These are phyloP conservation scores for Chymomyza costata DNA, from an alignment of 1,140 invertebrate genomes.

Conservation along the genomic window DNA sequence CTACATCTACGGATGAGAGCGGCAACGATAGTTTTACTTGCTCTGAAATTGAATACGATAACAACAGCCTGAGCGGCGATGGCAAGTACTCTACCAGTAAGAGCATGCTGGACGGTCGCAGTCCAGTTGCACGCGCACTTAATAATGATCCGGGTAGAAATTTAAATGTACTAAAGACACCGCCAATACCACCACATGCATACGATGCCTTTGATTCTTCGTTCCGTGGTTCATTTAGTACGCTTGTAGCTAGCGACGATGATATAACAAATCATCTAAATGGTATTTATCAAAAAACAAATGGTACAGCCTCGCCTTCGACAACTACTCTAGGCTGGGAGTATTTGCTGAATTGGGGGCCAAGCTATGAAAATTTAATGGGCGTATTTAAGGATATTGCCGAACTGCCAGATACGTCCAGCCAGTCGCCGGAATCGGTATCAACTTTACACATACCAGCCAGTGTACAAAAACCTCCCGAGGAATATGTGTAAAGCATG, in stretches of 20 bases:
- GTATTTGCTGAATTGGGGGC: constrained; percentile 95
- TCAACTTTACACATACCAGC: constrained; percentile 81
- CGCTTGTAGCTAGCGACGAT: constrained; percentile 93
- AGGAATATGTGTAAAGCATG: constrained; percentile 84
- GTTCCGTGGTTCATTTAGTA: constrained; percentile 93
- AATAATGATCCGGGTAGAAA: constrained; percentile 76
- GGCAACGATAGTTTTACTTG: constrained; percentile 98
- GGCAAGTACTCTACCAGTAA: constrained; percentile 85
- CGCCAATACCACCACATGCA: constrained; percentile 82
- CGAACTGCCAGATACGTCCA: constrained; percentile 89
- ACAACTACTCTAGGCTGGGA: constrained; percentile 90
- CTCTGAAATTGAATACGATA: constrained; percentile 98
- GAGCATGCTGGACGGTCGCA: constrained; percentile 79
- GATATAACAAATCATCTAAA: constrained; percentile 86
- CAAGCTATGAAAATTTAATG: constrained; percentile 95
- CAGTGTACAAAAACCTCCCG: constrained; percentile 84
- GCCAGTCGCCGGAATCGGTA: constrained; percentile 69
- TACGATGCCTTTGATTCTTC: constrained; percentile 96
- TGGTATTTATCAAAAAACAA: constrained; percentile 84
- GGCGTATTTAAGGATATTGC: constrained; percentile 98
- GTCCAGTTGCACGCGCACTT: constrained; percentile 79
- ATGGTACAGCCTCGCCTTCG: constrained; percentile 84
- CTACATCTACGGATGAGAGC: constrained; percentile 94
- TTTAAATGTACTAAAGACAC: constrained; percentile 75
- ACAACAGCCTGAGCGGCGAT: constrained; percentile 87